Conservation (phyloP, 2,888 invertebrate species). For the Amblyteles armatorius region DNA sequence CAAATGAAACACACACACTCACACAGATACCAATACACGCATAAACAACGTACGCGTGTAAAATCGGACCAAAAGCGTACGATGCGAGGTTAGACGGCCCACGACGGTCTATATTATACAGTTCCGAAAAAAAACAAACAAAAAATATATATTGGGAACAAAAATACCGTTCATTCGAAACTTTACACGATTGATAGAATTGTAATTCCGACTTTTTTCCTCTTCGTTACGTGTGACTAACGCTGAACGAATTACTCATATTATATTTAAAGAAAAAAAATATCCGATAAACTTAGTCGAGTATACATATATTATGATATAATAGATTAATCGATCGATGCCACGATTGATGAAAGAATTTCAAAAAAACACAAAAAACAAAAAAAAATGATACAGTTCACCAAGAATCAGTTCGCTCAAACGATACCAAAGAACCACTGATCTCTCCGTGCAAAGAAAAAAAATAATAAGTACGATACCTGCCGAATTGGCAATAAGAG, state of each 20-base stretch:
- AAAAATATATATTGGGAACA: constrained; percentile 51
- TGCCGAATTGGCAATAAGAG: constrained; percentile 36
- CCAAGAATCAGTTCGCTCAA: constrained; percentile 74
- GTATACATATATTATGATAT: constrained; percentile 46
- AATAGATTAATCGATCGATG: constrained; percentile 37
- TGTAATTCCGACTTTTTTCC: constrained; percentile 36
- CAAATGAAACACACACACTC: constrained; percentile 16
- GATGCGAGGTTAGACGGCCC: constrained; percentile 48
- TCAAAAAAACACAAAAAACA: too few relatives aligned
- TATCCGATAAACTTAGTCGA: constrained; percentile 44
- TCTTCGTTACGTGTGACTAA: constrained; percentile 31
- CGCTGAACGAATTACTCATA: constrained; percentile 43
- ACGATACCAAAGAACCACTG: constrained; percentile 74
- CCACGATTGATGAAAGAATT: constrained; percentile 22
- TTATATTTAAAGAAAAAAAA: constrained; percentile 21
- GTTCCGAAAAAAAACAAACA: constrained; percentile 36
- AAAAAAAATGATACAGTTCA: constrained; percentile 59
- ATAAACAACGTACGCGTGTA: constrained; percentile 21
- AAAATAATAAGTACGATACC: constrained; percentile 20
- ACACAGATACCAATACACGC: constrained; percentile 13
- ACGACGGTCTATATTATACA: constrained; percentile 44
- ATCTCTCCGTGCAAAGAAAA: constrained; percentile 64
- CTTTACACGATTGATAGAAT: constrained; percentile 56
- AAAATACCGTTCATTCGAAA: constrained; percentile 51
- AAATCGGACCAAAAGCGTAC: constrained; percentile 65